Base-by-base conservation (phyloP, 1,140 invertebrate species). In the Helicoverpa armigera region DNA sequence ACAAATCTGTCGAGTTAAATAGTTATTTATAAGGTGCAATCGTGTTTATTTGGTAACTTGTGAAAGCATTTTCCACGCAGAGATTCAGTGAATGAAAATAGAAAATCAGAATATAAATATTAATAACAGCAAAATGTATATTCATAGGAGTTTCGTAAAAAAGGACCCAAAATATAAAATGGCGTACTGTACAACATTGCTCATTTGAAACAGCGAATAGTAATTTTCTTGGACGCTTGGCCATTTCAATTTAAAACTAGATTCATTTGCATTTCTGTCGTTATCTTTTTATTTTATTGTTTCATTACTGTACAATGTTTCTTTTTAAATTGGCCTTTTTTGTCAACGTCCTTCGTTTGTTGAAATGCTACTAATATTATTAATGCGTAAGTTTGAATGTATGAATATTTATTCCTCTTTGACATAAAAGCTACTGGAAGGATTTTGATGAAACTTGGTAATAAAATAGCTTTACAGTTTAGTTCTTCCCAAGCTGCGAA, bases 241-340 rank as follows among this genome's bases (percentile, higher is more conserved):
- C 54, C 51, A 74, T 80, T 80, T 80, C 78, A 80, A 80, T 80
- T 80, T 80, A 73, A 80, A 80, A 80, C 78, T 80, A 80, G 78
- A 65, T 73, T 60, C 78, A 80, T 80, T 80, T 80, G 78, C 78
- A 80, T 80, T 80, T 79, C 13, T 23, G n/a, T 50, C 16, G 56
- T 75, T 80, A 63, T 80, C 58, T 63, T 72, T 63, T 73, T 51
- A 65, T 80, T 74, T 80, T 73, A 56, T 80, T 80, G 69, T 79
- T 79, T 67, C 31, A 74, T 65, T 80, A 65, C 53, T 70, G 43
- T 54, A 58, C 35, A 43, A 50, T 65, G 50, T 61, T 67, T 54
- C 31, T 53, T 78, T 78, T 56, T 67, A 23, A 43, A 18, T 54
- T 56, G 14, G 50, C 14, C 58, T 43, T 56, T 69, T 61, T 61